Percentiles rank a stretch among this genome's conserved stretches.
Conservation (phyloP, 2,113 vertebrate genomes). For the Gambusia holbrooki region DNA sequence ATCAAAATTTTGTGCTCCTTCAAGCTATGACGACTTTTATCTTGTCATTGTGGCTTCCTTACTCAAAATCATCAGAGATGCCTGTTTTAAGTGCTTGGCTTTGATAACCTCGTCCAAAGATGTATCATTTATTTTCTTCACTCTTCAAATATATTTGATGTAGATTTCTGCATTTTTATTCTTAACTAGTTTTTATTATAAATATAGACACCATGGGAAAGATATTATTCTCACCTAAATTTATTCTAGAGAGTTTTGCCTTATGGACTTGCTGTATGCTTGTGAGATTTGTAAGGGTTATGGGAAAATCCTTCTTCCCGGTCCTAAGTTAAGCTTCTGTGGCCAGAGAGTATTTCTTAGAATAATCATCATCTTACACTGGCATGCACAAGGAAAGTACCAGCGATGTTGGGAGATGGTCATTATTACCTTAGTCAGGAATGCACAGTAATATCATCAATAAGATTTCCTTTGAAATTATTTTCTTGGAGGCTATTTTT, state of each 20-base stretch:
- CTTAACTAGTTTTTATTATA: neutral
- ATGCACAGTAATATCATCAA: neutral
- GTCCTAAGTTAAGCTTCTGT: neutral
- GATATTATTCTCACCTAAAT: neutral
- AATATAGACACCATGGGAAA: neutral
- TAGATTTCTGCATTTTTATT: conserved; percentile 11
- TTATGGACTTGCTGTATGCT: neutral
- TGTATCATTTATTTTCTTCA: neutral
- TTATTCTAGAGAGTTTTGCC: neutral
- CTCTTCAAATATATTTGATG: neutral
- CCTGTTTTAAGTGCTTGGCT: neutral
- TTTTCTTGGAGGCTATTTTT: too few species aligned
- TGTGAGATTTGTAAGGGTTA: neutral
- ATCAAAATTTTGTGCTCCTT: too few species aligned
- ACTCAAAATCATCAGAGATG: too few species aligned
- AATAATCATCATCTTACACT: neutral
- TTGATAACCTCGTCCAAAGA: neutral
- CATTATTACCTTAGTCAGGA: too few species aligned
- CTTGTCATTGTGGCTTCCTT: too few species aligned
- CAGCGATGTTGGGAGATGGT: neutral
- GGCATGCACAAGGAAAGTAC: neutral
- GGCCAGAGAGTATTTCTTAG: conserved; percentile 2
- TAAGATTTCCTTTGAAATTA: neutral
- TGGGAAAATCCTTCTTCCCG: neutral
- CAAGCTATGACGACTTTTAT: too few species aligned